Evolutionary conservation across 2,797 vertebrate species (phyloP).

Genomic region (Denticeps clupeoides): DNA sequence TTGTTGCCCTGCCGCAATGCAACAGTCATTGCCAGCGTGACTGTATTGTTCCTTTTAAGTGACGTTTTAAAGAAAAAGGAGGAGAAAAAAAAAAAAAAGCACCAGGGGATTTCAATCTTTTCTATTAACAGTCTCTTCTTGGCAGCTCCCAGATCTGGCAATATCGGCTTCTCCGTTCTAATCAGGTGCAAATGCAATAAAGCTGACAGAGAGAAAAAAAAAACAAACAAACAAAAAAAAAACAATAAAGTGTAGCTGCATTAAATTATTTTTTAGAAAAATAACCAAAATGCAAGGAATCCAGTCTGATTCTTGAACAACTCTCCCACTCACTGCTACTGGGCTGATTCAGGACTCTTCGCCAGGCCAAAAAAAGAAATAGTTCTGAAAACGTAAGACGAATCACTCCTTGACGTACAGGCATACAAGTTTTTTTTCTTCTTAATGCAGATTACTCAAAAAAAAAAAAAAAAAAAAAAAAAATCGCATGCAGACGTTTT

Average conservation of each 20-base stretch:
- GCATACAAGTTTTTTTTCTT: too few relatives aligned
- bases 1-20: conserved; percentile 7
- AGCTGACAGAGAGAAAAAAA: conserved; percentile 42
- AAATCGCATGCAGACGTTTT: conserved; percentile 84
- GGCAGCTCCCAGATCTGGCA: conserved; percentile 19
- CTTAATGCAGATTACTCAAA: conserved; percentile 15
- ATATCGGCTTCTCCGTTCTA: conserved; percentile 25
- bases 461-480: conserved; percentile 28
- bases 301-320: conserved; percentile 4
- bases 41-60: conserved; percentile 20
- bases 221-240: background rate
- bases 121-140: conserved; percentile 34
- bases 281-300: conserved; percentile 12
- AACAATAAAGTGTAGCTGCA: conserved; percentile 31
- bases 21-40: conserved; percentile 32
- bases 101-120: conserved; percentile 24
- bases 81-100: conserved; percentile 13
- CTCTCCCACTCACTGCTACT: background rate
- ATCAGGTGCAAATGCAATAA: conserved; percentile 56
- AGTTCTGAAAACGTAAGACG: conserved; percentile 19
- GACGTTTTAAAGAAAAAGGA: conserved; percentile 22
- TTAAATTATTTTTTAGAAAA: conserved; percentile 55
- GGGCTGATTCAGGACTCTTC: conserved; percentile 22
- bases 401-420: too few relatives aligned
- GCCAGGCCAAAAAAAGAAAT: conserved; percentile 34